Percentiles rank a stretch among this genome's conserved stretches.
phyloP scores from a whole-genome alignment of 2,888 invertebrate species.

The Anagyrus pseudococci region DNA sequence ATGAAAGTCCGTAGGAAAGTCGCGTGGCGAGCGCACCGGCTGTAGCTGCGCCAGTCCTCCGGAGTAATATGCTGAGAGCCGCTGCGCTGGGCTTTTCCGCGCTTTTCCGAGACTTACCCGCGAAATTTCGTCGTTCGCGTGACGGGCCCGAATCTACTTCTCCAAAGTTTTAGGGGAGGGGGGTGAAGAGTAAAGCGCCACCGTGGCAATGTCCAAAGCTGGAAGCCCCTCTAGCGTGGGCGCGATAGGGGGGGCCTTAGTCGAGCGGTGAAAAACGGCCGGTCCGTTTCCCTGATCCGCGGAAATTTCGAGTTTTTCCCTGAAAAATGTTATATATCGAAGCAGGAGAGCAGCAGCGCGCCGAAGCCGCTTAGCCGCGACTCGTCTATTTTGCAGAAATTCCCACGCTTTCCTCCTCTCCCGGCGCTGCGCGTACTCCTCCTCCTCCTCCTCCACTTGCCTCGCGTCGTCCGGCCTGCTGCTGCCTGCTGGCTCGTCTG shows the following conservation, averaged over 20 bases:
- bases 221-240: not conserved
- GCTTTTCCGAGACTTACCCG: not conserved
- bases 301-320: constrained; percentile 67
- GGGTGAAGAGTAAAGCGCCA: too few species aligned
- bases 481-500: too few species aligned
- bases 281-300: constrained; percentile 61
- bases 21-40: too few species aligned
- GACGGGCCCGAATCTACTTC: not conserved
- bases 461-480: not conserved
- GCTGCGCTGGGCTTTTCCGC: not conserved
- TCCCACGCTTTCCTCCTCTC: constrained; percentile 38
- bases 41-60: too few species aligned
- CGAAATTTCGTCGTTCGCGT: not conserved
- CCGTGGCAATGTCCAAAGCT: too few species aligned
- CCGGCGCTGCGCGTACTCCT: not conserved
- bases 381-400: constrained; percentile 53
- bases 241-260: not conserved
- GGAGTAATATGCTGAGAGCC: too few species aligned
- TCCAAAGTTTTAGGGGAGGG: too few species aligned
- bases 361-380: constrained; percentile 49
- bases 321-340: constrained; percentile 68
- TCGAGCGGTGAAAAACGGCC: not conserved
- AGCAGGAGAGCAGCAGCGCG: constrained; percentile 62
- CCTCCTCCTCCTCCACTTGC: constrained; percentile 1
- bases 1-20: too few species aligned